Evolutionary conservation across 2,113 vertebrate genomes (phyloP).

Genomic region (Garra rufa): DNA sequence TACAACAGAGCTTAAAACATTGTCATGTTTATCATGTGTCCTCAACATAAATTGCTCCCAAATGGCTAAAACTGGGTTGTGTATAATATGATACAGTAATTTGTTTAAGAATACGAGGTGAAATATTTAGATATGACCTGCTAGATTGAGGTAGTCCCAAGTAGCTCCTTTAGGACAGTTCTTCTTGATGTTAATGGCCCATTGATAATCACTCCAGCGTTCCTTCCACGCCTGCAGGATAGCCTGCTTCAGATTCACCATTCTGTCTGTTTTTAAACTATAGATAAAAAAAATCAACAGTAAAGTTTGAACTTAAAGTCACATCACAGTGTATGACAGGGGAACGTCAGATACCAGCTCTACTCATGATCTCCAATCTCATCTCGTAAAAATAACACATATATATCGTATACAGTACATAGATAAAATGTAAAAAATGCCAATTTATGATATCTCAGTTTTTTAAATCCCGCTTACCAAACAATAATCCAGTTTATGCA

Average conservation of each 20-base stretch:
- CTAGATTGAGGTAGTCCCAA: constrained; percentile 95
- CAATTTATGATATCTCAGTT: neutral
- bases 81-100: neutral
- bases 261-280: constrained; percentile 59
- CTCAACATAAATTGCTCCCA: neutral
- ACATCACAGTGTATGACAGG: neutral
- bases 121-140: constrained; percentile 76
- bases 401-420: neutral
- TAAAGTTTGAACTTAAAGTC: neutral
- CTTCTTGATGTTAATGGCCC: constrained; percentile 97
- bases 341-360: neutral
- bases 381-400: neutral
- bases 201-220: constrained; percentile 95
- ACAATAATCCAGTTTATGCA: neutral
- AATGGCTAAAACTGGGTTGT: neutral
- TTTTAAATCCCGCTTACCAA: constrained; percentile 20
- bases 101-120: neutral
- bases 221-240: constrained; percentile 98
- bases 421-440: neutral
- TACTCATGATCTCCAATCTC: neutral
- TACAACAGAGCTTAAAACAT: neutral
- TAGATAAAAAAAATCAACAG: neutral
- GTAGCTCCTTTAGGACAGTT: constrained; percentile 94
- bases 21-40: neutral
- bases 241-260: constrained; percentile 96